Evolutionary conservation across 2,797 vertebrate species (phyloP).

Genomic region (Fratercula arctica): DNA sequence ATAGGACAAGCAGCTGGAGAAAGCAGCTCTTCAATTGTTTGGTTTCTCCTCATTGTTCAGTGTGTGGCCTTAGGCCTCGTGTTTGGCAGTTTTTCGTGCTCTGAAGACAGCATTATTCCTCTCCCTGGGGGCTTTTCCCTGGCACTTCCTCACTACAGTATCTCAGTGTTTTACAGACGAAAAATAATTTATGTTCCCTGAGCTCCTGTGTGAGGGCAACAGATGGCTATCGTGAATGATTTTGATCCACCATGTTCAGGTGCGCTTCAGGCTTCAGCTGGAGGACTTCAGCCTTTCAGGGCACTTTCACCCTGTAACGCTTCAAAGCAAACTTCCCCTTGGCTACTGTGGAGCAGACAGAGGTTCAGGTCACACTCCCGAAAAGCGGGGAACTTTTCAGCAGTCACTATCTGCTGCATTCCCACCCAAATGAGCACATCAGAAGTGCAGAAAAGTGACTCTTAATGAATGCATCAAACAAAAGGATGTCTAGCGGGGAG

Average conservation of each 20-base stretch:
- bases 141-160: neutral
- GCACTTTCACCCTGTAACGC: neutral
- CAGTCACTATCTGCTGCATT: accelerated
- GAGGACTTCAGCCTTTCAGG: neutral
- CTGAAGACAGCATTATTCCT: neutral
- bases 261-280: neutral
- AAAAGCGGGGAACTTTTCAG: neutral
- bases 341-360: neutral
- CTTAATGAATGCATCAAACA: accelerated
- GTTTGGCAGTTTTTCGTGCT: neutral
- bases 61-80: neutral
- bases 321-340: neutral
- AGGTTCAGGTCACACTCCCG: neutral
- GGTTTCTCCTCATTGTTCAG: neutral
- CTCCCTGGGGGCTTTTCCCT: neutral
- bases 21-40: neutral
- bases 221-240: neutral
- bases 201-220: neutral
- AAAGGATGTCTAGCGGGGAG: neutral
- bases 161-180: neutral
- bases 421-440: neutral
- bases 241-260: too few species aligned
- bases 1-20: neutral
- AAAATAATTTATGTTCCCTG: neutral
- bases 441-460: neutral